Evolutionary conservation across 2,113 vertebrate genomes (phyloP), one percentile per base, ranked within the genome.

Genomic region (Gracilinanus agilis): DNA sequence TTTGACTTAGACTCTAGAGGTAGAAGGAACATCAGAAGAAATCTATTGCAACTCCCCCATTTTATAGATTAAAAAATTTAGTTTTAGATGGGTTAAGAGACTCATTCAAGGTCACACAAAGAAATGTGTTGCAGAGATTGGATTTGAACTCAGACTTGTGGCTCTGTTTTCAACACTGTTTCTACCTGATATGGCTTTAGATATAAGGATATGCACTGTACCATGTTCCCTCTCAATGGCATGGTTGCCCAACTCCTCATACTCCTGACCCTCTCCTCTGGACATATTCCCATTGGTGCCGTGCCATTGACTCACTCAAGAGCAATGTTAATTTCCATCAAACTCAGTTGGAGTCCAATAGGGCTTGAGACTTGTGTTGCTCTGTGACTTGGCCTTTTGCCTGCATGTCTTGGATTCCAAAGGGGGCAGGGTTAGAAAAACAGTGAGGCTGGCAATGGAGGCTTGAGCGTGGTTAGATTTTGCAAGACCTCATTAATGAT

Each of bases 401-500:
- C 67, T 83, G 6, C 16, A 83, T 83, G 67, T 21, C 67, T 83
- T 83, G 67, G 67, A 83, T 83, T 83, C 67, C 67, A 40, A 8
- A 83, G 67, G 67, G 67, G 67, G 67, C 34, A 83, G n/a, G n/a
- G n/a, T 83, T 83, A 83, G 67, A n/a, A 83, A 83, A 83, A 83
- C n/a, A 83, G 19, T 83, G n/a, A 83, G 67, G 34, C 67, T 83
- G n/a, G 16, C 67, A 83, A 83, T 40, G 21, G n/a, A 83, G n/a
- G n/a, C n/a, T 40, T 83, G 16, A 83, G n/a, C 7, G 7, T 23
- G 67, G 67, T 83, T n/a, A 83, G 67, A 83, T 83, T 83, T 83
- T 40, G 34, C n/a, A 83, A 40, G n/a, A 25, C 19, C 19, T 40
- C 67, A 21, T 83, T 40, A 83, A 40, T 83, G 67, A 83, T 83